Percentiles rank a stretch among this genome's conserved stretches.
Evolutionary conservation across 2,113 vertebrate species (phyloP).

Genomic region (Anguilla japonica): DNA sequence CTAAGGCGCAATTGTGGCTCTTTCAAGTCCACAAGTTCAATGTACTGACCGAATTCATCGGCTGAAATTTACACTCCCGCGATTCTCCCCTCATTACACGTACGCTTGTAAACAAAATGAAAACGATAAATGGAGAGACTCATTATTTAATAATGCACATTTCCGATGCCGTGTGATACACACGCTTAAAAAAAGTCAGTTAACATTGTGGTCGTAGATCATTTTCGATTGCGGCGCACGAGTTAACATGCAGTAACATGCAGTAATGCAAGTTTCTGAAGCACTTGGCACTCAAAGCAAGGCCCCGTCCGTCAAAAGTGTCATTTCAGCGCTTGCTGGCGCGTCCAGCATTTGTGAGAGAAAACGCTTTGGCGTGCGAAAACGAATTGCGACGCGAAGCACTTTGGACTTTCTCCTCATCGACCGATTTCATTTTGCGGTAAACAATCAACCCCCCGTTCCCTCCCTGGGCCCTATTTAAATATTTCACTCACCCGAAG

Average conservation of each 20-base stretch:
- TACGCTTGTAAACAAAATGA: neutral
- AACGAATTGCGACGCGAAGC: constrained; percentile 3
- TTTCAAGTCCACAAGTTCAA: neutral
- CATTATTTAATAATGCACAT: neutral
- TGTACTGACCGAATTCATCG: neutral
- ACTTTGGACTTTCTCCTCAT: neutral
- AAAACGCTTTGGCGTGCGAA: constrained; percentile 39
- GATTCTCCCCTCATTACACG: neutral
- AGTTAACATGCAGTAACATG: constrained; percentile 37
- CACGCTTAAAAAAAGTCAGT: constrained; percentile 19
- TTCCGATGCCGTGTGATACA: constrained; percentile 31
- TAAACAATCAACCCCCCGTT: neutral
- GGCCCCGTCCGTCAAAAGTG: constrained; percentile 42
- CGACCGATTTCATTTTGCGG: neutral
- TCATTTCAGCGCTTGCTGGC: constrained; percentile 47
- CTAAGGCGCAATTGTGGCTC: neutral
- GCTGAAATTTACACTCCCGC: neutral
- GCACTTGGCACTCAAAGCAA: constrained; percentile 40
- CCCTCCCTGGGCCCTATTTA: neutral
- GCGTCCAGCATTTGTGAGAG: constrained; percentile 36
- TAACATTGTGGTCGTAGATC: constrained; percentile 45
- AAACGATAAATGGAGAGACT: neutral
- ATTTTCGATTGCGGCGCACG: constrained; percentile 47
- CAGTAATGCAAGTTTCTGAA: constrained; percentile 54
- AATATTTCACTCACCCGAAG: neutral